Base-by-base conservation (phyloP, 1,140 invertebrate genomes). In the Physella acuta region DNA sequence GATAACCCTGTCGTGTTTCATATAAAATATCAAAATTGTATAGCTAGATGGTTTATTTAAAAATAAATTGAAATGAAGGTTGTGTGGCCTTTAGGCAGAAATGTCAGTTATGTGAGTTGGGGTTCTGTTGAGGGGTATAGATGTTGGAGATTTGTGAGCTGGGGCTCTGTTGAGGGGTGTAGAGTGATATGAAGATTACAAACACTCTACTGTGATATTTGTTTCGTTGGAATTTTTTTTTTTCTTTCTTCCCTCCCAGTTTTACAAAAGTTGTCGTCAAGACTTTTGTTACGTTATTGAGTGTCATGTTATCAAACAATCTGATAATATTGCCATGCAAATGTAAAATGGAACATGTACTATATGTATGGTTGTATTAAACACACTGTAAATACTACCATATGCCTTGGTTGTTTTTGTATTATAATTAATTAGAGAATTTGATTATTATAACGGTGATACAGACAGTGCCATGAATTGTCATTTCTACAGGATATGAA, bases 331-430 rank as follows among this genome's bases (percentile, higher is more conserved):
- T 44, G 39, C 39, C 39, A 44, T 44, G 39, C 20, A 20, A 44
- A 44, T 44, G 20, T 44, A 44, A n/a, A 44, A 44, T 44, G 39
- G 39, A 44, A 44, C 39, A 11, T 44, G 39, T 44, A 44, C 39
- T 44, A 44, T 44, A 44, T 44, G 39, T 44, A 44, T 44, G 39
- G 39, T 44, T 44, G 39, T 44, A 44, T 44, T 44, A 44, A 44
- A 44, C 39, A 44, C 39, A 44, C 20, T 44, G 39, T 44, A 20
- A 11, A 44, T 44, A 44, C 8, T 11, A 44, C 8, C 39, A 44
- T 11, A 44, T 44, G n/a, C 39, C 20, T 44, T 44, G 20, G 20
- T 20, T 44, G 39, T 44, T 44, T 8, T 44, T 44, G 8, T 44
- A 44, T 44, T 44, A n/a, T n/a, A n/a, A n/a, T n/a, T n/a, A n/a